These are phyloP conservation scores for Nothoprocta perdicaria DNA, from an alignment of 2,113 vertebrate genomes.

Conservation along the genomic window DNA sequence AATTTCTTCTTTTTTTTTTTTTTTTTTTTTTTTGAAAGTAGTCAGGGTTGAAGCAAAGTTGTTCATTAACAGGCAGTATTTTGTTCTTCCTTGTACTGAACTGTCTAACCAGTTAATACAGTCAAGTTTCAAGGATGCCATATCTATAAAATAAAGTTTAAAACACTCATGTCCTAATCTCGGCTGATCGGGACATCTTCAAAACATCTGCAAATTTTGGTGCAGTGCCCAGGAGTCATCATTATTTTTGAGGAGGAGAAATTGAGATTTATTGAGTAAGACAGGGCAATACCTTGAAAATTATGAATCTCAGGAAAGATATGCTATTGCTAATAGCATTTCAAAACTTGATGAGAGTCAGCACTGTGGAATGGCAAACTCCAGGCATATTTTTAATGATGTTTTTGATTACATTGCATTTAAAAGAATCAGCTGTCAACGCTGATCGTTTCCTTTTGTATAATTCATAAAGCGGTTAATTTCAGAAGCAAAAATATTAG, in stretches of 20 bases:
- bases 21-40: not conserved
- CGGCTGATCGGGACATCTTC: conserved; percentile 55
- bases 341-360: conserved; percentile 29
- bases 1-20: no score
- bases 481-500: conserved; percentile 51
- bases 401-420: conserved; percentile 46
- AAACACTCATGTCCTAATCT: conserved; percentile 59
- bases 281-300: conserved; percentile 64
- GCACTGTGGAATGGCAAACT: conserved; percentile 34
- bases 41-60: not conserved
- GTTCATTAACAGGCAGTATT: not conserved
- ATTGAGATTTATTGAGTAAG: conserved; percentile 55
- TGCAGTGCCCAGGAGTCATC: conserved; percentile 53
- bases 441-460: conserved; percentile 29
- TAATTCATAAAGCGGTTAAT: conserved; percentile 53
- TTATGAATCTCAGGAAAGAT: conserved; percentile 37
- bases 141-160: conserved; percentile 24
- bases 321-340: conserved; percentile 30
- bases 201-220: conserved; percentile 72
- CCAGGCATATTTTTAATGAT: conserved; percentile 25
- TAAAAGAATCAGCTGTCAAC: conserved; percentile 59
- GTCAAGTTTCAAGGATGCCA: conserved; percentile 11
- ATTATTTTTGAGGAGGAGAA: conserved; percentile 47
- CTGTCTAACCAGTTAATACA: not conserved
- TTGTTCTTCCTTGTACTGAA: not conserved